Conservation (phyloP, 2,888 invertebrate species). For the Tipula helvola region DNA sequence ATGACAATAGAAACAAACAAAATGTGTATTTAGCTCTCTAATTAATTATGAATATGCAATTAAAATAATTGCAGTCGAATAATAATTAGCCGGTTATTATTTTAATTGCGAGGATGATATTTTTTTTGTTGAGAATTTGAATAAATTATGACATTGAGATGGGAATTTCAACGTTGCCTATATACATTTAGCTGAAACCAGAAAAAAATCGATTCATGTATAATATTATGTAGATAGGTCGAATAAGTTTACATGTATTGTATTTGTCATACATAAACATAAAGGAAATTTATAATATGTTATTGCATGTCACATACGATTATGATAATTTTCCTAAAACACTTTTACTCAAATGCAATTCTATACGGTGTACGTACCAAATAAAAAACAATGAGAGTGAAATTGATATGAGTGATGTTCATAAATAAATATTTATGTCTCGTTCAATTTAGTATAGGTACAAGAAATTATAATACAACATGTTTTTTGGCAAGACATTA, state of each 20-base stretch:
- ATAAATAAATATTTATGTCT: neutral
- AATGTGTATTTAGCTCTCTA: neutral
- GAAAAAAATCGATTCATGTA: neutral
- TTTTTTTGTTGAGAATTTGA: neutral
- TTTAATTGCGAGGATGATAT: neutral
- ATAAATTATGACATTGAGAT: neutral
- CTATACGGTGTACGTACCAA: neutral
- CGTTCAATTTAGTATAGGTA: neutral
- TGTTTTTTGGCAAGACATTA: neutral
- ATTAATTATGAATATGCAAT: neutral
- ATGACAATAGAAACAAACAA: neutral
- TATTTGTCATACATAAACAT: no score
- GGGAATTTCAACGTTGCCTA: neutral
- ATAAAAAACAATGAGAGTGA: neutral
- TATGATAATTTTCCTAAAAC: neutral
- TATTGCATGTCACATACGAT: neutral
- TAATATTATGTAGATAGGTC: no score
- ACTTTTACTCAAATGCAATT: neutral
- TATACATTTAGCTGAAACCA: neutral
- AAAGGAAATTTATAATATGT: neutral
- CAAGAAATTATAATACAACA: neutral
- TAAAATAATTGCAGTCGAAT: neutral
- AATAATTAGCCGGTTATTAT: neutral
- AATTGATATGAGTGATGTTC: neutral
- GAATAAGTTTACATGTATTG: no score